Evolutionary conservation across 2,797 vertebrate genomes (phyloP), one percentile per base, ranked within the genome.

Genomic region (Sebastes itinus): DNA sequence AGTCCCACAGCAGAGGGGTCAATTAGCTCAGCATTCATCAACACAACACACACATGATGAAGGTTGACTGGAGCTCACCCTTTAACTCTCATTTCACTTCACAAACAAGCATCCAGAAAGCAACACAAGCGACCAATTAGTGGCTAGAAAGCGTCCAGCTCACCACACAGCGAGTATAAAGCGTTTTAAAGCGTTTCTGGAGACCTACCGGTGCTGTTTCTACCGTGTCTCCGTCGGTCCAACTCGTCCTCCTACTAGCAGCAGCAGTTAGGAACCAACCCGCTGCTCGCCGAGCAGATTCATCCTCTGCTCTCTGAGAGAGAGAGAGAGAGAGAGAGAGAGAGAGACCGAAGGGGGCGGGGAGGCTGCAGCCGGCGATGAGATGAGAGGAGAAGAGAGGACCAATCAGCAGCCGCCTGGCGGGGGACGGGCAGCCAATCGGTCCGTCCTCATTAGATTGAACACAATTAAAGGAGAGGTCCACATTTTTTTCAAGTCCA

Each of bases 351-450:
- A 56, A 67, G 55, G n/a, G 60, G 68, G 55, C 66, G 58, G 72
- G 7, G 66, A 33, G 3, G 30, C 20, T 16, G 62, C 33, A 22
- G 33, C 32, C n/a, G 61, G 23, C 32, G 61, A 38, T 38, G 13
- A 38, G 35, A 38, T 38, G 35, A 14, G 78, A 54, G 64, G 70
- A 4, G 46, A 80, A 14, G 38, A 42, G 38, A 42, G 78, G 82
- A 13, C 95, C 95, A 95, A 95, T 96, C 91, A 94, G 92, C 7
- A 49, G 79, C 68, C 56, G 32, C 35, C 67, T 75, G 30, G 46
- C 12, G 52, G 20, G 63, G 63, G 65, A 13, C 38, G 38, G 6
- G 63, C 72, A 88, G 86, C 92, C 91, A 90, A 93, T 92, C 75
- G 14, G 60, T 28, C 55, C 27, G 32, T 25, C 22, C 9, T 42